Percentiles rank a stretch among this genome's conserved stretches.
phyloP scores from a whole-genome alignment of 2,797 vertebrate genomes.

The Salmo trutta region DNA sequence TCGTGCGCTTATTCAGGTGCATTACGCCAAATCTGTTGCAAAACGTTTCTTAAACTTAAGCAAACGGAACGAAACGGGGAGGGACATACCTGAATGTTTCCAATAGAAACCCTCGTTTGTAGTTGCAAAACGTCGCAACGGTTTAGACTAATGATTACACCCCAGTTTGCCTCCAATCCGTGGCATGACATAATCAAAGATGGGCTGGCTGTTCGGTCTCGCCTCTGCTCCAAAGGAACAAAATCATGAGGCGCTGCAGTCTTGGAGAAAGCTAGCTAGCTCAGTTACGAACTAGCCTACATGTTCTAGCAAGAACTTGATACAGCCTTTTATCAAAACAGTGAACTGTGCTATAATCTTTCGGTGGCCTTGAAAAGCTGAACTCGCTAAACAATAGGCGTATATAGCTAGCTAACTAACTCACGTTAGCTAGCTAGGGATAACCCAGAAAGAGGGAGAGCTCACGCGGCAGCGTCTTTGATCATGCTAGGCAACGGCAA shows the following conservation, averaged over 20 bases:
- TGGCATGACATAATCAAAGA: constrained; percentile 39
- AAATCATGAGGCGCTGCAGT: constrained; percentile 40
- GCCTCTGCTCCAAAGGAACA: constrained; percentile 24
- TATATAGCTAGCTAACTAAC: too few species aligned
- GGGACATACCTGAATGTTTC: too few species aligned
- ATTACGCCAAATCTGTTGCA: too few species aligned
- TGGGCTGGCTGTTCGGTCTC: not conserved
- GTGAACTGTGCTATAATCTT: not conserved
- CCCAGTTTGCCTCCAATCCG: not conserved
- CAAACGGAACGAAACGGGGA: too few species aligned
- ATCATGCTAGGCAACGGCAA: constrained; percentile 67
- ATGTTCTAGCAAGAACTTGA: not conserved
- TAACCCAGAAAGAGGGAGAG: not conserved
- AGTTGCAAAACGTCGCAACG: too few species aligned
- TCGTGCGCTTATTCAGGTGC: too few species aligned
- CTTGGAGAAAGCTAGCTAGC: not conserved
- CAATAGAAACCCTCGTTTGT: too few species aligned
- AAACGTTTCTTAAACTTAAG: too few species aligned
- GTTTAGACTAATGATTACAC: too few species aligned
- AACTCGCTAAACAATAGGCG: not conserved
- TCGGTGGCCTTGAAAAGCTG: not conserved
- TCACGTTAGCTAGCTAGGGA: not conserved
- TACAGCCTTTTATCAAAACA: not conserved
- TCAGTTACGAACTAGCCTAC: not conserved
- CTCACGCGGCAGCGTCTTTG: not conserved